Conservation (phyloP, 2,888 invertebrate species). For the Agonopterix alstromeriana region DNA sequence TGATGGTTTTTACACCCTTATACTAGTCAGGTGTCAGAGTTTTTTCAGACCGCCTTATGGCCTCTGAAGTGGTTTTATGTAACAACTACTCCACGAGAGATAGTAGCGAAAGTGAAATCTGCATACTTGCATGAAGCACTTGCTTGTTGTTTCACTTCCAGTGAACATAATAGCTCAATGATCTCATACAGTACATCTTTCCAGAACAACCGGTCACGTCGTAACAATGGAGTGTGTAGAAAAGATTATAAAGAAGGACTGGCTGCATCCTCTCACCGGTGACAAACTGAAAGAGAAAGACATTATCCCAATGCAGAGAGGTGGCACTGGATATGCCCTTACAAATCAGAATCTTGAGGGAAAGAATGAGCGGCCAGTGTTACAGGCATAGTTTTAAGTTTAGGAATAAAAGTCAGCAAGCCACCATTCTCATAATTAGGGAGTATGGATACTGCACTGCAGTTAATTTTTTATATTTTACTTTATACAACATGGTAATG, state of each 20-base stretch:
- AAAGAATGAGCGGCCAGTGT: conserved; percentile 87
- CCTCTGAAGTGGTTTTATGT: no score
- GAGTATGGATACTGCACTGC: no score
- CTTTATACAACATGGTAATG: no score
- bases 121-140: no score
- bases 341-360: conserved; percentile 91
- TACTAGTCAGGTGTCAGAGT: no score
- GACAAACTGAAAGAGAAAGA: conserved; percentile 91
- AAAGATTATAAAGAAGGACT: conserved; percentile 96
- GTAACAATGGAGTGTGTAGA: conserved; percentile 98
- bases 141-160: background rate
- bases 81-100: no score
- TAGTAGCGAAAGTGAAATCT: no score
- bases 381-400: conserved; percentile 81
- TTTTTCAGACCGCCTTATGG: no score
- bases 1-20: no score
- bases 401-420: background rate
- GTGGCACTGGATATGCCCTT: conserved; percentile 95
- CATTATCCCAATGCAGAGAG: conserved; percentile 94
- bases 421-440: no score
- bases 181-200: conserved; percentile 9
- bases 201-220: conserved; percentile 89
- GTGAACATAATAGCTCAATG: background rate
- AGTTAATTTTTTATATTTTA: no score
- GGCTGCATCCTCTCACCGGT: conserved; percentile 95